Base-by-base conservation (phyloP, 2,797 vertebrate genomes). In the Sebastolobus alascanus region DNA sequence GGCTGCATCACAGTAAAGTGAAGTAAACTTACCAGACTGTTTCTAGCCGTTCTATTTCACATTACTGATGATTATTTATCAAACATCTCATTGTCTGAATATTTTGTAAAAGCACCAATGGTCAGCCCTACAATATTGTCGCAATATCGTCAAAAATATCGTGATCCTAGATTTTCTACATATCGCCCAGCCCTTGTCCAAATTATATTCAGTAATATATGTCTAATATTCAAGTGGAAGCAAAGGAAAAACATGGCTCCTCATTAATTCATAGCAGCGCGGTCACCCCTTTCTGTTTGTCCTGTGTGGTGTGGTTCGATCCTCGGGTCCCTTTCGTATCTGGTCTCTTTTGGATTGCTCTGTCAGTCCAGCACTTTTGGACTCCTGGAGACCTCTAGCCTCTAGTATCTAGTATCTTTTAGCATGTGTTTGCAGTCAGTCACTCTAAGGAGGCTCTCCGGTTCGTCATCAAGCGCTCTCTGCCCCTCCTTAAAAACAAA, bases 401-500 rank as follows among this genome's bases (percentile, higher is more conserved):
- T 25, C 25, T 25, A 25, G 25, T 25, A 25, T 25, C 25, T 25
- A 25, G 25, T 8, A 27, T 66, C 31, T 22, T n/a, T 68, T 29
- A 37, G 27, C 43, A 6, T 50, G 40, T 60, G 22, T 84, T 75
- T 72, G 69, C 58, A 56, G 73, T 83, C 66, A 20, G 54, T 50
- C 61, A 38, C 52, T 46, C 18, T 55, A 14, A 87, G 43, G 13
- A 40, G 55, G 56, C 70, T 80, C 72, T 89, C 8, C 0, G 61
- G 35, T 43, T 82, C 13, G n/a, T 50, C 13, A 8, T 69, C 77
- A 50, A 70, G 61, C n/a, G 4, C 81, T 79, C 87, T 79, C 60
- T 67, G 31, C 38, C 13, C 66, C 82, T 73, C 68, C 79, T 89
- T 72, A 68, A 43, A 81, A 84, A 80, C 20, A 18, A 81, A 66